Evolutionary conservation across 2,888 invertebrate genomes (phyloP).

Genomic region (Drosophila peninsularis): DNA sequence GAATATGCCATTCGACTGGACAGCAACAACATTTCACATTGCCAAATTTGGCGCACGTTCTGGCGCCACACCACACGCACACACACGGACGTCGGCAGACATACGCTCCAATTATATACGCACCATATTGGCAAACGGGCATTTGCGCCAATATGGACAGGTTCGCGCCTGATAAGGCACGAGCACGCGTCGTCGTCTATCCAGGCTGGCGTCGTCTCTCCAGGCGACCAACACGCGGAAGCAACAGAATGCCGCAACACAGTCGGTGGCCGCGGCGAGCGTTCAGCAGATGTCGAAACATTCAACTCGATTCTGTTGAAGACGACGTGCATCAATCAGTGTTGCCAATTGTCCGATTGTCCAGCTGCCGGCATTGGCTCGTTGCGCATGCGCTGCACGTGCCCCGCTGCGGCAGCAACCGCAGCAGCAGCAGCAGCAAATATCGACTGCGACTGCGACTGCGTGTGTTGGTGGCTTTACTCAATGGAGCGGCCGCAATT

Average conservation of each 20-base stretch:
- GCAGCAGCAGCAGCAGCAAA: not conserved
- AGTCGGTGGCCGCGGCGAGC: constrained; percentile 56
- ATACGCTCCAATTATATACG: constrained; percentile 62
- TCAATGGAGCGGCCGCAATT: constrained; percentile 67
- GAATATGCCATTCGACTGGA: constrained; percentile 36
- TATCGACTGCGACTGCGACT: constrained; percentile 33
- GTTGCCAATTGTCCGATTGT: constrained; percentile 31
- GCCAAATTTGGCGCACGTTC: constrained; percentile 76
- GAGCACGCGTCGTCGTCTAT: constrained; percentile 69
- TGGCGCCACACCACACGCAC: constrained; percentile 70
- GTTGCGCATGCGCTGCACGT: constrained; percentile 72
- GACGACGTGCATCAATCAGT: constrained; percentile 77
- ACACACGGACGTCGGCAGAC: constrained; percentile 18
- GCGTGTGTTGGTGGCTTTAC: constrained; percentile 67
- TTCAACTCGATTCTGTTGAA: constrained; percentile 66
- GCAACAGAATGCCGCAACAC: constrained; percentile 46
- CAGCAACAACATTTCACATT: constrained; percentile 65
- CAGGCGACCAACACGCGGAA: constrained; percentile 76
- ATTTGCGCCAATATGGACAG: constrained; percentile 77
- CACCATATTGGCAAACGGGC: constrained; percentile 59
- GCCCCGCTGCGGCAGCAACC: constrained; percentile 43
- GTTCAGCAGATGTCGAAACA: constrained; percentile 56
- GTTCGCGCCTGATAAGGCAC: constrained; percentile 76
- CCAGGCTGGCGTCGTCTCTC: constrained; percentile 41
- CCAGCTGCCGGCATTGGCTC: constrained; percentile 27